Evolutionary conservation across 1,140 invertebrate species (phyloP), one percentile per base, ranked within the genome.

Genomic region (Drosophila subobscura): DNA sequence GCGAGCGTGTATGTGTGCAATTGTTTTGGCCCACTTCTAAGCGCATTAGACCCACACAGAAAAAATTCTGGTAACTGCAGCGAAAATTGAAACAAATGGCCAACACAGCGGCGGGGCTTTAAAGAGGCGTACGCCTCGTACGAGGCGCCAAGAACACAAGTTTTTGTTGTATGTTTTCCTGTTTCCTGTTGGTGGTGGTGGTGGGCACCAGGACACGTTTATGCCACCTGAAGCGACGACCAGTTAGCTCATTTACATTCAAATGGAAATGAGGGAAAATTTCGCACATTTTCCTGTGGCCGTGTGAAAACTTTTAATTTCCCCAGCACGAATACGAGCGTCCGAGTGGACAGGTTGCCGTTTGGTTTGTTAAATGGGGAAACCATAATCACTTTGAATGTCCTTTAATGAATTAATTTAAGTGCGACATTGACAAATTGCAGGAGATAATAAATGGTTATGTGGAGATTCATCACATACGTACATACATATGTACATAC

Each of bases 231-330:
- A 44, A 51, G 33, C 66, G 54, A 51, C 54, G 60, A 29, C 50
- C 53, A 71, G 68, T 64, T 81, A 58, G 54, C 77, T 80, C 81
- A 85, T 85, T 85, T 80, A 67, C 77, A 85, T 85, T 61, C 73
- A 56, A 76, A 64, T 58, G 75, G 58, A 77, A 77, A 53, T 57
- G 41, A 41, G 58, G 47, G 14, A 58, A 22, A 29, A 45, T 37
- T 65, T 51, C 46, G 46, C 65, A 58, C 65, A 71, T 70, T 71
- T 37, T 67, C 65, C 65, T 2, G 61, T 22, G 29, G 29, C 37
- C 63, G 68, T 73, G 79, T 65, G 44, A 49, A 64, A 70, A 81
- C 50, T 83, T 81, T 77, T 73, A 73, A 73, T 73, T 68, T 64
- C 55, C 22, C 14, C 59, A 54, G 12, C 16, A 14, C 10, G 25